phyloP scores from a whole-genome alignment of 2,797 vertebrate species.

The Macrochelys suwanniensis region DNA sequence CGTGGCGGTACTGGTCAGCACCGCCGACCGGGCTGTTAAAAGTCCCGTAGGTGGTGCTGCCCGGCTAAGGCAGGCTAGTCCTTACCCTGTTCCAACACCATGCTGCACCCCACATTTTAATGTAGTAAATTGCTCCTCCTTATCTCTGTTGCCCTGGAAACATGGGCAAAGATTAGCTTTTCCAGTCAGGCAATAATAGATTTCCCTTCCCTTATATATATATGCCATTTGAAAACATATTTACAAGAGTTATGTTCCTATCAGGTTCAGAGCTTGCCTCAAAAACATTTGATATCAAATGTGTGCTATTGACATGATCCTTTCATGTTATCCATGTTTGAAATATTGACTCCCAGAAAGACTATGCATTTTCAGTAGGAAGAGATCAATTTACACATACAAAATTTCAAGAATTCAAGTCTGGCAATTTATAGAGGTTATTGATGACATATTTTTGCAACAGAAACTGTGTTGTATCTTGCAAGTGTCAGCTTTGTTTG shows the following conservation, averaged over 20 bases:
- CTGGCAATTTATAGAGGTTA: neutral
- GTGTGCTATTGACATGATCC: neutral
- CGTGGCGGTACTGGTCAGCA: too few relatives aligned
- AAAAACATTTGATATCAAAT: neutral
- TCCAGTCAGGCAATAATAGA: conserved; percentile 1
- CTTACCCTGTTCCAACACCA: too few relatives aligned
- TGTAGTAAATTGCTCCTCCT: neutral
- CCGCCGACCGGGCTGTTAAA: too few relatives aligned
- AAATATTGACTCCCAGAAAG: neutral
- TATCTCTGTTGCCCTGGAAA: conserved; percentile 52
- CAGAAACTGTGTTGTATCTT: neutral
- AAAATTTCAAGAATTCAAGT: neutral
- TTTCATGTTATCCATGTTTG: neutral
- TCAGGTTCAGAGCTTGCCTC: neutral
- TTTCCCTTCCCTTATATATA: neutral
- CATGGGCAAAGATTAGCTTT: conserved; percentile 47
- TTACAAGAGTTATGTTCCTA: neutral
- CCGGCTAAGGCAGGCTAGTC: too few relatives aligned
- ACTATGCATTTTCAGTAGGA: neutral
- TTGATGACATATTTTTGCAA: neutral
- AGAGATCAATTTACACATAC: neutral
- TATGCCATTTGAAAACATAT: neutral
- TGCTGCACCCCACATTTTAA: neutral
- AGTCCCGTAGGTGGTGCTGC: too few relatives aligned
- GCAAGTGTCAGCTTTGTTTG: neutral